Evolutionary conservation across 2,888 invertebrate genomes (phyloP), one percentile per base, ranked within the genome.

Genomic region (Trichopria drosophilae): DNA sequence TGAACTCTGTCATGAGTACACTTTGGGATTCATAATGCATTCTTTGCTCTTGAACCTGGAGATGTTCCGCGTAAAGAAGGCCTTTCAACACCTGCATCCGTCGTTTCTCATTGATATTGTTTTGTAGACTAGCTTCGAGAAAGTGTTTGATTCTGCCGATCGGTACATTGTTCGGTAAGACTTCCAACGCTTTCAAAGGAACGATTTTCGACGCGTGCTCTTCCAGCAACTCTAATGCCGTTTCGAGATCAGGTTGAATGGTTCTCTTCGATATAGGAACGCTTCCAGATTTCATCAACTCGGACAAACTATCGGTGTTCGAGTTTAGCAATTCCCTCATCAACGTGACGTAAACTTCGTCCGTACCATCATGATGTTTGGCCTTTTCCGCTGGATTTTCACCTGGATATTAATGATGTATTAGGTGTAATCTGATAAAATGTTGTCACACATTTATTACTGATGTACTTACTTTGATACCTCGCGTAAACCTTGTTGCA

Each of bases 201-300:
- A 93, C 86, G 64, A 97, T 90, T 74, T 87, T 86, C 7, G 84
- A 82, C 0, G 94, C 91, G 74, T 94, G 87, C 60, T 87, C 85
- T 65, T 93, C 88, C 26, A 98, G 77, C 46, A 98, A 78, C 57
- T 82, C 78, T 4, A 97, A 77, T 6, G 93, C 93, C 44, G 87
- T 84, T 63, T 88, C 85, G 29, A 90, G 75, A 73, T 96, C 90
- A 0, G 90, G 86, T 39, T 83, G 80, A 0, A 84, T 75, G 1
- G 85, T 83, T 62, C 83, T n/a, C 7, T 15, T 36, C 10, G 6
- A 16, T 10, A n/a, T n/a, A n/a, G n/a, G n/a, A n/a, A n/a, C n/a
- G n/a, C n/a, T 55, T 71, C 72, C 71, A 45, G 68, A 56, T 52
- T 64, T 64, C 15, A 63, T 53, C 36, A 59, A 39, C 43, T 59